Base-by-base conservation (phyloP, 2,113 vertebrate species). In the Cygnus atratus region DNA sequence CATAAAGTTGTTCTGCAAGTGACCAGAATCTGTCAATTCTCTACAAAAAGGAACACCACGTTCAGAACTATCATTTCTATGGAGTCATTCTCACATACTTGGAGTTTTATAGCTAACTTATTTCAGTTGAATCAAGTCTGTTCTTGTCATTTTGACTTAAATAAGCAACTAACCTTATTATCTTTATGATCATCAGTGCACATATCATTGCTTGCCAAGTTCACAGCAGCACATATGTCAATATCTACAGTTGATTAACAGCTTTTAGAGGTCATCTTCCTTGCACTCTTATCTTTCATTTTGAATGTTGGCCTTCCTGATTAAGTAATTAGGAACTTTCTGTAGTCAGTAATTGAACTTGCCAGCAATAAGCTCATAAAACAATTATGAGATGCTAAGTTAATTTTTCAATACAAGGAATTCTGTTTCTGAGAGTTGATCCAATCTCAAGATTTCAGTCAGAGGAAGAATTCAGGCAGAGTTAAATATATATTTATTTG, bases 111-210 rank as follows among this genome's bases (percentile, higher is more conserved):
- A 84, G 48, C 19, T 80, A 83, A 68, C 24, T 91, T 86, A 75
- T 41, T 92, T 91, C 41, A 70, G 88, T 92, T 85, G 13, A 29
- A 88, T 87, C 21, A 41, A 44, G 48, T 44, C 65, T 87, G 8
- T 57, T 96, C 73, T 68, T 89, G 31, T 58, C 48, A 55, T 62
- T 95, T 96, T 86, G 77, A 75, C 87, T 88, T 85, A 96, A 95
- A 80, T 43, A 29, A 90, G 48, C 68, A 88, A 76, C 76, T 58
- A 75, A 91, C 33, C 19, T 95, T 68, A 58, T 78, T 85, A 92
- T 66, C 77, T 73, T 85, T 81, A 52, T 59, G 85, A 90, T 66
- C 1, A 0, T 75, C 74, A 73, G 54, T 13, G 14, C 17, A 5
- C 0, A 0, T 55, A 94, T 58, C 71, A 52, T 46, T 80, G 81